Evolutionary conservation across 2,797 vertebrate genomes (phyloP).

Genomic region (Galagoides demidoff): DNA sequence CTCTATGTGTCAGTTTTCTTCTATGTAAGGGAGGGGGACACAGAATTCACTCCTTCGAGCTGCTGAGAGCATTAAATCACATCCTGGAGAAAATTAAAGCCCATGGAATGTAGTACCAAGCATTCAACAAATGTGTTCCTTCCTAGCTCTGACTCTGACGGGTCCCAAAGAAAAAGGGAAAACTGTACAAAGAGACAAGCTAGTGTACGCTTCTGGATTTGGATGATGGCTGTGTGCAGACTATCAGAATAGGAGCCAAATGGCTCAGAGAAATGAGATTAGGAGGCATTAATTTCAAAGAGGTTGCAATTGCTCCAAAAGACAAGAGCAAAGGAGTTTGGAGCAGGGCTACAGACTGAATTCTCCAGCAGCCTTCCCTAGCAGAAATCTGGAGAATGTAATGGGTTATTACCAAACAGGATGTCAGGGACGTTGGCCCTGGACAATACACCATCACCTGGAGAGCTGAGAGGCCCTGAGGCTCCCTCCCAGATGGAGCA

Average conservation of each 20-base stretch:
- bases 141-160: neutral
- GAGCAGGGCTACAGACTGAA: neutral
- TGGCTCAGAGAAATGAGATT: neutral
- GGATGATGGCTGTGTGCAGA: neutral
- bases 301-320: conserved; percentile 8
- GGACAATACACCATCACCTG: conserved; percentile 31
- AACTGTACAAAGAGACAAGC: neutral
- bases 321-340: conserved; percentile 35
- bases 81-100: neutral
- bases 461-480: conserved; percentile 42
- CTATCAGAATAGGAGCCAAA: neutral
- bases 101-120: neutral
- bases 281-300: conserved; percentile 40
- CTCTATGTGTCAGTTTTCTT: neutral
- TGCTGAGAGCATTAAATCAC: conserved; percentile 8
- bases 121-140: neutral
- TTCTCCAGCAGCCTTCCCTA: conserved; percentile 29
- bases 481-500: conserved; percentile 52
- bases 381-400: conserved; percentile 74
- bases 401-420: conserved; percentile 64
- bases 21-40: neutral
- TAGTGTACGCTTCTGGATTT: neutral
- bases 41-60: neutral
- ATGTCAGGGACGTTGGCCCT: conserved; percentile 60
- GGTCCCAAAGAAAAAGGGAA: neutral